A percentile compares a stretch with the other conserved stretches of the same genome.
Conservation (phyloP, 2,888 invertebrate genomes). For the Hirtodrosophila alboralis region DNA sequence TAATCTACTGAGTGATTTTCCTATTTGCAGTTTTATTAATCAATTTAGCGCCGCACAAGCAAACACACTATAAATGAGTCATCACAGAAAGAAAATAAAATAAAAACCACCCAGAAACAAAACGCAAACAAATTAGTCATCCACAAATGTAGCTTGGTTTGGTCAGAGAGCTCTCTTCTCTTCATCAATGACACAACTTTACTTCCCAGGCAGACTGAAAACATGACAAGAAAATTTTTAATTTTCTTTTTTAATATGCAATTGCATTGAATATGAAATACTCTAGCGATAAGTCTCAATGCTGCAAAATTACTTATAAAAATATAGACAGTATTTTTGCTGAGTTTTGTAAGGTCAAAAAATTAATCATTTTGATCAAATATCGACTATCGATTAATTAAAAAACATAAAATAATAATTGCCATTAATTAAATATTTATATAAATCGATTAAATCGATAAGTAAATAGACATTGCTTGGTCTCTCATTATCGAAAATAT, state of each 20-base stretch:
- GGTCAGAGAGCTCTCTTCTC: conserved; percentile 11
- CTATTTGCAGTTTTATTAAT: conserved; percentile 35
- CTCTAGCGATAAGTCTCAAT: conserved; percentile 3
- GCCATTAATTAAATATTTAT: no score
- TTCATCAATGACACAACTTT: conserved; percentile 47
- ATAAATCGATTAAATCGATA: no score
- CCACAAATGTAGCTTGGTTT: conserved; percentile 39
- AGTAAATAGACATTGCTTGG: no score
- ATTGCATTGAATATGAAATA: conserved; percentile 14
- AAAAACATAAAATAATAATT: no score
- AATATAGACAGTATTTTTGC: no score
- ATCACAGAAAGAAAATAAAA: conserved; percentile 14
- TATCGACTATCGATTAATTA: no score
- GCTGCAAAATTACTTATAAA: no score
- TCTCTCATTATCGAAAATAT: no score
- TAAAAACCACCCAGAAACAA: neutral
- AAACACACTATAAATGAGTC: conserved; percentile 26
- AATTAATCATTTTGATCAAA: no score
- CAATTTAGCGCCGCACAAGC: conserved; percentile 29
- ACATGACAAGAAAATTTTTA: conserved; percentile 25
- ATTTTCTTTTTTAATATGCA: conserved; percentile 10
- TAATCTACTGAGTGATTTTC: conserved; percentile 21
- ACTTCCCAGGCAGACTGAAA: conserved; percentile 23
- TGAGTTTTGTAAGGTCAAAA: no score
- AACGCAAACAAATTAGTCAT: conserved; percentile 50